Evolutionary conservation across 2,797 vertebrate genomes (phyloP).

Genomic region (Cossypha caffra): DNA sequence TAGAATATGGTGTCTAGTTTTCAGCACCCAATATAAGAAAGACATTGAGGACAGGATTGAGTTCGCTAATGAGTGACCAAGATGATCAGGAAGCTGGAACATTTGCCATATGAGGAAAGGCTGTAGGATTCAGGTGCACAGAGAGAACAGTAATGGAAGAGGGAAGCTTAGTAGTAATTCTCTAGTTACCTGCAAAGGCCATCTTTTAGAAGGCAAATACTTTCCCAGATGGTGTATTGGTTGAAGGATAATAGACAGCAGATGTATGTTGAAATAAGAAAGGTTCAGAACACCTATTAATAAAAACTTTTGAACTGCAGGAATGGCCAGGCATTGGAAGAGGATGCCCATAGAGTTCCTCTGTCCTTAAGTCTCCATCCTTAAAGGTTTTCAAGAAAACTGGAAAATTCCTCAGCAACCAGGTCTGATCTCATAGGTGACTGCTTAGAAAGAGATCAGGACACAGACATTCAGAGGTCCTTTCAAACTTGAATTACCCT

Average conservation of each 20-base stretch:
- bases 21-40: neutral
- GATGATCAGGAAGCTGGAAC: neutral
- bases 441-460: neutral
- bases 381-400: neutral
- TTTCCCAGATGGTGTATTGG: neutral
- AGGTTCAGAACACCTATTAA: neutral
- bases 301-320: neutral
- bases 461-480: neutral
- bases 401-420: neutral
- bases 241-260: neutral
- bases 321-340: neutral
- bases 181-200: neutral
- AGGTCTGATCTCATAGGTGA: neutral
- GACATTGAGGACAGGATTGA: neutral
- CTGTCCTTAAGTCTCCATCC: neutral
- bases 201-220: neutral
- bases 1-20: neutral
- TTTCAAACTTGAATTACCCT: neutral
- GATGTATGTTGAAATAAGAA: neutral
- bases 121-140: neutral
- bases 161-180: neutral
- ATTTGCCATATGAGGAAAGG: neutral
- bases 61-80: neutral
- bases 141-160: neutral
- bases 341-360: neutral